Conservation (phyloP, 2,113 vertebrate species). For the Glareola pratincola region DNA sequence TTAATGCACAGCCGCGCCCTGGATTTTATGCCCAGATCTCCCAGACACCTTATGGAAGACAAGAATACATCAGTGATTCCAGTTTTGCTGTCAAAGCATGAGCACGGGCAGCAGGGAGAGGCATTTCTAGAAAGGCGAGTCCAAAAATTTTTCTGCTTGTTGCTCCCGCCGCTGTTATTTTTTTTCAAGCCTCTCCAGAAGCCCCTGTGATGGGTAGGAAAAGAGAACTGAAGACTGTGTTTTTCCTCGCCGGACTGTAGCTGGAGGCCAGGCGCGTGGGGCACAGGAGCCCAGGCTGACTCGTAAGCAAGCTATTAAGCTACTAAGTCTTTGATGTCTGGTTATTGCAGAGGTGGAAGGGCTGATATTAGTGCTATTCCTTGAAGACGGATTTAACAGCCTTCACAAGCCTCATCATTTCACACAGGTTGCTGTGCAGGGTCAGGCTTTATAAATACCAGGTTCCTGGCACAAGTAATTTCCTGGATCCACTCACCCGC, state of each 20-base stretch:
- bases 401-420: not conserved
- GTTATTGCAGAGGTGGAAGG: not conserved
- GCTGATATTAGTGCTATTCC: not conserved
- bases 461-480: not conserved
- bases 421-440: not conserved
- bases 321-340: not conserved
- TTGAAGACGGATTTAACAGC: not conserved
- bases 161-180: not conserved
- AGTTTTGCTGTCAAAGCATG: not conserved
- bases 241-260: not conserved
- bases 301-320: not conserved
- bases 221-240: not conserved
- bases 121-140: not conserved
- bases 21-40: not conserved
- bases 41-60: not conserved
- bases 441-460: not conserved
- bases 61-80: not conserved
- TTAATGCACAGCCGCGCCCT: not conserved
- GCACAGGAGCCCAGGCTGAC: not conserved
- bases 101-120: not conserved
- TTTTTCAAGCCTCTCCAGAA: not conserved
- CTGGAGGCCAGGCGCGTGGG: rapidly evolving
- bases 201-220: not conserved
- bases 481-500: not conserved
- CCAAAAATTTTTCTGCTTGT: not conserved